Evolutionary conservation across 2,888 invertebrate genomes (phyloP), one percentile per base, ranked within the genome.

Genomic region (Monopis laevigella): DNA sequence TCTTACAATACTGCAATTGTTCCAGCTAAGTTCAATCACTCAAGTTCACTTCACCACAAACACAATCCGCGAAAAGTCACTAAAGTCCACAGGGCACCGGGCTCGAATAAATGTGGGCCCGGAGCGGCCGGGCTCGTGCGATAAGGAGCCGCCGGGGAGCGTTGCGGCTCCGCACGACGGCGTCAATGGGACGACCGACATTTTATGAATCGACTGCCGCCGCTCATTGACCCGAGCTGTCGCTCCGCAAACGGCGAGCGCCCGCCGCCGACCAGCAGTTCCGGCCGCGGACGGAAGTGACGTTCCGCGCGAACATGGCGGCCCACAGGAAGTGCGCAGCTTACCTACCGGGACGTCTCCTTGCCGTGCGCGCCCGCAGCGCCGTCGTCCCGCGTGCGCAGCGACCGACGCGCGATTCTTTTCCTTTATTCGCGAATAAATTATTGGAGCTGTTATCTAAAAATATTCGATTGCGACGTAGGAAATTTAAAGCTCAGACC

Each of bases 321-420:
- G 69, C 73, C 67, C 70, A 77, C 78, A 78, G 78, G 77, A 78
- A 78, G 74, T 78, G 78, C 78, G 78, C 78, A 78, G 78, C 80
- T 78, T 74, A 77, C 78, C 78, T 72, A 74, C 63, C 71, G 71
- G 74, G 74, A 75, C 68, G 69, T 69, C 70, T 72, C 55, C 45
- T 35, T 26, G 57, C 52, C 63, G 59, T 56, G 62, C 56, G 59
- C 55, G 53, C 50, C 59, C 58, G 58, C 60, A 57, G 58, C 56
- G 54, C 52, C 56, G 56, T 52, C 53, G 51, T 52, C 53, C 59
- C 53, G 73, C 71, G 69, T 69, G 62, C 64, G 62, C 60, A 58
- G 61, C 57, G 62, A 65, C 62, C 65, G 67, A 68, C 70, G 75
- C 73, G 69, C 74, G 75, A 70, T 72, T n/a, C n/a, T n/a, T n/a